Evolutionary conservation across 1,140 invertebrate genomes (phyloP).

Genomic region (Ostrea edulis): DNA sequence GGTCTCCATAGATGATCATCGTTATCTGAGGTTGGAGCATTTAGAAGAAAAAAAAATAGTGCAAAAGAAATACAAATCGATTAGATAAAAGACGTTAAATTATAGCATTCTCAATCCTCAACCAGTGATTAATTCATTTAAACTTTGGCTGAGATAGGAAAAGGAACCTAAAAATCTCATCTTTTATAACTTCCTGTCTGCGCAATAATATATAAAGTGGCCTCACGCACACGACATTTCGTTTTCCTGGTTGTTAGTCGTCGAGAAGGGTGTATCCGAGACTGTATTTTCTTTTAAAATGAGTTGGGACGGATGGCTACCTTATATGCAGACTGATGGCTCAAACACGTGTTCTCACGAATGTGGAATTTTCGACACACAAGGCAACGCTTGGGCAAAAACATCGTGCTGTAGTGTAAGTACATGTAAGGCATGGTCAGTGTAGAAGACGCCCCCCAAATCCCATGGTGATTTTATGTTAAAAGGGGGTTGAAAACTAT

Average conservation of each 20-base stretch:
- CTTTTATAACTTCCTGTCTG: background rate
- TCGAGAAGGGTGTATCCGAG: background rate
- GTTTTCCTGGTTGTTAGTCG: background rate
- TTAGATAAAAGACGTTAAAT: no score
- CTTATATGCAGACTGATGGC: background rate
- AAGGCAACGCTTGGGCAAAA: conserved; percentile 17
- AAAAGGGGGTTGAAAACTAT: background rate
- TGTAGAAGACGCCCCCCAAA: conserved; percentile 15
- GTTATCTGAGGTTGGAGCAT: no score
- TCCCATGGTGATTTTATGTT: background rate
- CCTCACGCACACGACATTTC: background rate
- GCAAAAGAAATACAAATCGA: no score
- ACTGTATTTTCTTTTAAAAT: conserved; percentile 5
- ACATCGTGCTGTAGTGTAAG: background rate
- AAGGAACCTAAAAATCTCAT: background rate
- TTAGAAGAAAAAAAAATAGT: no score
- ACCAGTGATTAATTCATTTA: no score
- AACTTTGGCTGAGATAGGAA: no score
- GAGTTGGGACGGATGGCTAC: conserved; percentile 12
- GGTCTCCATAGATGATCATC: no score
- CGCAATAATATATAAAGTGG: conserved; percentile 3
- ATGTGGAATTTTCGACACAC: conserved; percentile 34
- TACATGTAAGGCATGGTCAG: no score
- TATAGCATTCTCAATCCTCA: no score
- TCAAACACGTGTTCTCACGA: conserved; percentile 14